phyloP scores from a whole-genome alignment of 53 echinoderm and acorn worm species.

The Holothuria leucospilota region DNA sequence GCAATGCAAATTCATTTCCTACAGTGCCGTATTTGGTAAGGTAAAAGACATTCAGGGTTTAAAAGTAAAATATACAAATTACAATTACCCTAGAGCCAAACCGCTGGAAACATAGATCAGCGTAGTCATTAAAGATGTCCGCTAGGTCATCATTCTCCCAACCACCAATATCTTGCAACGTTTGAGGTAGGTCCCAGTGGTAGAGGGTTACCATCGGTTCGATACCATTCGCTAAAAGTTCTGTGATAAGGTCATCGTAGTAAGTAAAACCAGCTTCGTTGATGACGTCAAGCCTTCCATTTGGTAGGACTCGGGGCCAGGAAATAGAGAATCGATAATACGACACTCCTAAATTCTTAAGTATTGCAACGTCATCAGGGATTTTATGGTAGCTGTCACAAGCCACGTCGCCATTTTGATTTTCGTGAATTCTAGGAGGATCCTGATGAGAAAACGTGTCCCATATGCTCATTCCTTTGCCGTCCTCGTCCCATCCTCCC shows the following conservation, averaged over 20 bases:
- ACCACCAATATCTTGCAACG: constrained; percentile 72
- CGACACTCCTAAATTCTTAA: constrained; percentile 69
- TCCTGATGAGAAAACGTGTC: constrained; percentile 75
- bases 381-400: constrained; percentile 94
- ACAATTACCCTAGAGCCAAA: constrained; percentile 52
- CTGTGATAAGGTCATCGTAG: constrained; percentile 72
- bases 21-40: no score
- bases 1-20: no score
- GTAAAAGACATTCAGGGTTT: no score
- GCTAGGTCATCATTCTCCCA: constrained; percentile 71
- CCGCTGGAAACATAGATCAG: constrained; percentile 72
- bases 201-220: constrained; percentile 86
- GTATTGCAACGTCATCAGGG: constrained; percentile 66
- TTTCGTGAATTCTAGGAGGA: constrained; percentile 42
- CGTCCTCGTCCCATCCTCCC: constrained; percentile 91
- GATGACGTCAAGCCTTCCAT: constrained; percentile 60
- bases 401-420: constrained; percentile 85
- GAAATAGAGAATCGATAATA: constrained; percentile 90
- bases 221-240: constrained; percentile 72
- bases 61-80: not conserved
- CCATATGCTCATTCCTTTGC: constrained; percentile 92
- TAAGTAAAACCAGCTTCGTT: constrained; percentile 70
- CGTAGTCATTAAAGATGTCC: constrained; percentile 81
- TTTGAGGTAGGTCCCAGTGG: constrained; percentile 90
- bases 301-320: constrained; percentile 70